Evolutionary conservation across 2,797 vertebrate species (phyloP).

Genomic region (Liasis olivaceus): DNA sequence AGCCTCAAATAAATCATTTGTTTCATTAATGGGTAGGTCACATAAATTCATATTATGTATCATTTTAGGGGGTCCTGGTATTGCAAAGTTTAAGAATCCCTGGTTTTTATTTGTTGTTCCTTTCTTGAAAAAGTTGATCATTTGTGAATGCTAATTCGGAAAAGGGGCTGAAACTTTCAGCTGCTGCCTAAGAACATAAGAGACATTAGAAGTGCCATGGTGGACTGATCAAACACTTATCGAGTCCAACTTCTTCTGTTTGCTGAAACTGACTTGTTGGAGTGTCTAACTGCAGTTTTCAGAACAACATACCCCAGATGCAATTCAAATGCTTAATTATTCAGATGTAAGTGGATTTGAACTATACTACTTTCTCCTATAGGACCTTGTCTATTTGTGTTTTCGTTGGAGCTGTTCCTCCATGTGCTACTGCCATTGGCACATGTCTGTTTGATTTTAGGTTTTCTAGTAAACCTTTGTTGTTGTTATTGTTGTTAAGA

Average conservation of each 20-base stretch:
- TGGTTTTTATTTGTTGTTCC: not conserved
- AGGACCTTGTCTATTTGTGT: not conserved
- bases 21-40: not conserved
- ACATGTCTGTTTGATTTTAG: not conserved
- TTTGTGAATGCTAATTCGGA: not conserved
- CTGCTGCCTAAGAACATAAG: not conserved
- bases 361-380: not conserved
- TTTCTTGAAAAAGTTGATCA: not conserved
- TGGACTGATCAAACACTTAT: not conserved
- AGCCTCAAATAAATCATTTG: not conserved
- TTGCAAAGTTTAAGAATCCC: not conserved
- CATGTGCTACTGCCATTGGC: not conserved
- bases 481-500: not conserved
- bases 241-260: not conserved
- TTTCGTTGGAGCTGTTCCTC: not conserved
- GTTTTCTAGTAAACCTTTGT: not conserved
- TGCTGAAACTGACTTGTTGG: not conserved
- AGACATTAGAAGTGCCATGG: not conserved
- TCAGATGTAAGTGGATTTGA: not conserved
- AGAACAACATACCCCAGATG: not conserved
- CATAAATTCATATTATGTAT: not conserved
- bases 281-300: not conserved
- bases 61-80: not conserved
- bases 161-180: not conserved
- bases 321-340: not conserved